Base-by-base conservation (phyloP, 2,113 vertebrate genomes). In the Smithornis capensis region DNA sequence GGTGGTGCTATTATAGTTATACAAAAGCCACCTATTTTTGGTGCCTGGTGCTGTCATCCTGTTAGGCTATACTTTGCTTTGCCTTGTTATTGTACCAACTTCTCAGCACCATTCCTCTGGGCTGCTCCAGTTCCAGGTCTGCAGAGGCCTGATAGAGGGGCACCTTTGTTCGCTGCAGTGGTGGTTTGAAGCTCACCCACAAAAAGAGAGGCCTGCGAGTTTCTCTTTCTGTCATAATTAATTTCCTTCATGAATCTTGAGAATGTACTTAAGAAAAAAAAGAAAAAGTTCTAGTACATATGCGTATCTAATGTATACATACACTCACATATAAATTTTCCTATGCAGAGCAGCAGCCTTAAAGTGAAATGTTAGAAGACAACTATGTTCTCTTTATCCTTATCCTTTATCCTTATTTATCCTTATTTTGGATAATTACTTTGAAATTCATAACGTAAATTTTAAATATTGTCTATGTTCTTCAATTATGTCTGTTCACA, bases 11-110 rank as follows among this genome's bases (percentile, higher is more conserved):
- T 97, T 97, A 93, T 92, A 95, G 91, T 94, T 64, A 92, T 88
- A 95, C 92, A 95, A 97, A 96, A 97, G 74, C 87, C 82, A 92
- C 92, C 92, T 94, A 94, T 94, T 96, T 92, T 96, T 96, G 95
- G 94, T 93, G 85, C 75, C 90, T 92, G 47, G 44, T 12, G 49
- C 93, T 94, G 94, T 96, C 94, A 95, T 90, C 93, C 71, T 79
- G 81, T 89, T 93, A 76, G 88, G 64, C 78, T 95, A 73, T 82
- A 68, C 89, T 94, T 78, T 87, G 77, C 87, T 95, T 89, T 94
- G 87, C 83, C 86, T 94, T 89, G 91, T 94, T 93, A 94, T 73
- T 35, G 3, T 74, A 94, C 74, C 91, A 87, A 49, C 91, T 94
- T 95, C 92, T 94, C 90, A 62, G 88, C 80, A 69, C 87, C 76